These are phyloP conservation scores for Pocota personata DNA, from an alignment of 2,888 invertebrate species.

Conservation along the genomic window DNA sequence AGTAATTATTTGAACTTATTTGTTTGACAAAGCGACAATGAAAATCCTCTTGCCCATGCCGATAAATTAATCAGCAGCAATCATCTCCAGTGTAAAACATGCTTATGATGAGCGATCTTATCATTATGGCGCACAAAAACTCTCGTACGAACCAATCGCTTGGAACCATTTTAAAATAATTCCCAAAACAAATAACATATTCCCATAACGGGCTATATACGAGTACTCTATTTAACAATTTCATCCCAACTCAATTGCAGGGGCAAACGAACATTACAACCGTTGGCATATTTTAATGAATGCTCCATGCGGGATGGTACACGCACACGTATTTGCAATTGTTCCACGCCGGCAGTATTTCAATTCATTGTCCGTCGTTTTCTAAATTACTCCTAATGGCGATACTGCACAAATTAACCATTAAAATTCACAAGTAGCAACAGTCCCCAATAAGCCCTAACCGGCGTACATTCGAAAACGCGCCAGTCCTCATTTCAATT, in stretches of 20 bases:
- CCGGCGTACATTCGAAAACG: neutral
- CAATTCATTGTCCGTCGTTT: conserved; percentile 27
- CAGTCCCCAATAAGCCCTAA: neutral
- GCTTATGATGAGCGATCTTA: conserved; percentile 47
- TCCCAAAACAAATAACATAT: conserved; percentile 24
- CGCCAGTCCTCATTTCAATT: conserved; percentile 51
- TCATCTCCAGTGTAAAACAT: conserved; percentile 6
- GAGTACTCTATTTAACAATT: conserved; percentile 32
- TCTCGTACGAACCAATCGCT: neutral
- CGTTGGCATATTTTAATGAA: conserved; percentile 57
- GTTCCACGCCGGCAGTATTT: conserved; percentile 17
- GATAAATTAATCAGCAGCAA: conserved; percentile 24
- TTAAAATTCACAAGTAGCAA: conserved; percentile 49
- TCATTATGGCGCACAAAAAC: neutral
- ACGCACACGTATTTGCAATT: conserved; percentile 28
- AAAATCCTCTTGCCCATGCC: neutral
- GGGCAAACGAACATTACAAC: conserved; percentile 44
- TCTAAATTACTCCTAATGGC: conserved; percentile 54
- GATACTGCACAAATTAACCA: conserved; percentile 53
- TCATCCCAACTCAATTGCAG: conserved; percentile 43
- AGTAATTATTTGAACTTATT: conserved; percentile 31
- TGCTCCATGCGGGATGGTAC: neutral
- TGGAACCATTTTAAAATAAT: conserved; percentile 33
- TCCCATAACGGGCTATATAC: neutral
- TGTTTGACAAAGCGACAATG: conserved; percentile 21